Evolutionary conservation across 2,113 vertebrate genomes (phyloP), one percentile per base, ranked within the genome.

Genomic region (Mastomys coucha): DNA sequence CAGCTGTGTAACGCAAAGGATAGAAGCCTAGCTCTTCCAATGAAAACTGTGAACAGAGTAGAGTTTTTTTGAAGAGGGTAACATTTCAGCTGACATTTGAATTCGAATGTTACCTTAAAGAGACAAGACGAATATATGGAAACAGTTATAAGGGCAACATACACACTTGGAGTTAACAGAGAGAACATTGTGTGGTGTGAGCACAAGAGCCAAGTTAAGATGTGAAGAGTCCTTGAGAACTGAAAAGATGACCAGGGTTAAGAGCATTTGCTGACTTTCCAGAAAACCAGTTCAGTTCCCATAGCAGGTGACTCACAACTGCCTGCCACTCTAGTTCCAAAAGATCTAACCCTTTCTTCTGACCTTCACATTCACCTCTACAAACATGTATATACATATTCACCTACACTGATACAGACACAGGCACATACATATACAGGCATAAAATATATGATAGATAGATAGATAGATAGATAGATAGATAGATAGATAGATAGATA

Each of bases 21-120:
- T 26, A 53, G 56, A n/a, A 75, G 16, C 3, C 42, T 26, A 56
- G 63, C 53, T 82, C 84, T 92, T 80, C 63, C 6, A 76, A 90
- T 31, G 65, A 81, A 92, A 92, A 78, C 89, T n/a, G 60, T 78
- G 28, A 88, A 45, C 19, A 93, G 73, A 78, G 56, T 12, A 72
- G 11, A 96, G 36, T 49, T 73, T 92, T 45, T 94, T 94, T 97
- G 11, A 93, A 85, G 88, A 93, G 80, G 4, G n/a, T 58, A 28
- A 76, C 22, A 87, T 70, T 75, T 80, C 33, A 92, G 12, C 65
- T 97, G 65, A 90, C 7, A 89, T 65, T 19, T 84, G 81, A 84
- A 84, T 95, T 13, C 33, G 36, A 85, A 93, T 7, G 0, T 89
- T 91, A 65, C 42, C 67, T 85, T 63, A 42, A 65, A 94, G 2